These are phyloP conservation scores for Anguilla anguilla DNA, from an alignment of 2,797 vertebrate species.

Conservation along the genomic window DNA sequence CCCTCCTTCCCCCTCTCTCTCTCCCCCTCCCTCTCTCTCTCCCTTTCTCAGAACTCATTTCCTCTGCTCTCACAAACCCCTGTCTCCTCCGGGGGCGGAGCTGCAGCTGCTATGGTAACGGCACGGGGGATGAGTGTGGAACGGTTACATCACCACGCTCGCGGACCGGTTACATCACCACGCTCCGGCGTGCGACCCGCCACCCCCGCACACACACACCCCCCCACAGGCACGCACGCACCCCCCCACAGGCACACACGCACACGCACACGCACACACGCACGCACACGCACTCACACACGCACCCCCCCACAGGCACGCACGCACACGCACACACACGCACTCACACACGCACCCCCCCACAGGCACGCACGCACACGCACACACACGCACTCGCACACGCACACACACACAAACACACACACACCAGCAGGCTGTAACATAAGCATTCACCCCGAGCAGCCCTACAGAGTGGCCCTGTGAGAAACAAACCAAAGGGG, in stretches of 20 bases:
- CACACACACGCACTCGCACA: background rate
- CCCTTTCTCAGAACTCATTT: background rate
- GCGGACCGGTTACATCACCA: background rate
- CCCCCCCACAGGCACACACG: no score
- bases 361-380: no score
- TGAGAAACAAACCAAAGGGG: background rate
- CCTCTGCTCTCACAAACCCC: background rate
- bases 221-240: no score
- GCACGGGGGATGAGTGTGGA: background rate
- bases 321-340: no score
- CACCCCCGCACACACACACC: no score
- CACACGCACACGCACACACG: no score
- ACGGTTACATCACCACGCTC: background rate
- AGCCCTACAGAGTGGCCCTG: background rate
- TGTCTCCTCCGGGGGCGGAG: background rate
- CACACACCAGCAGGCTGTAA: background rate
- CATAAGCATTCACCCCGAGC: background rate
- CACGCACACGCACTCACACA: no score
- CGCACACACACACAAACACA: background rate
- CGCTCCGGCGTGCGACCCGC: background rate
- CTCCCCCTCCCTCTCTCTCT: background rate
- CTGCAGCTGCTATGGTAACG: background rate
- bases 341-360: no score
- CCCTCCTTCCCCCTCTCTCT: no score
- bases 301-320: no score